These are phyloP conservation scores for Andrena chrysosceles DNA, from an alignment of 2,888 invertebrate species.

Conservation along the genomic window DNA sequence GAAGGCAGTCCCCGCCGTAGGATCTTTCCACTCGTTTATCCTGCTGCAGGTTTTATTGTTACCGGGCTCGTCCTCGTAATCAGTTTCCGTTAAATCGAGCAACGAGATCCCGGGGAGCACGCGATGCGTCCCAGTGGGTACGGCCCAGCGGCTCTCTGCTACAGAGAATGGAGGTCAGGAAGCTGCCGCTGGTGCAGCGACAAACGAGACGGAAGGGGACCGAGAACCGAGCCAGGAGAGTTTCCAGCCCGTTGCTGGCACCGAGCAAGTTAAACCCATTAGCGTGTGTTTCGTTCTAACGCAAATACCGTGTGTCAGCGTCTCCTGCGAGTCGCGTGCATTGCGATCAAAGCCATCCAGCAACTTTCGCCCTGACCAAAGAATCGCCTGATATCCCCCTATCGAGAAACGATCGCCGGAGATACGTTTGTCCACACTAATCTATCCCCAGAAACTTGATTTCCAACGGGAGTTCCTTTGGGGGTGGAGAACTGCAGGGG, in stretches of 20 bases:
- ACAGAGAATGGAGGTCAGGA: conserved; percentile 22
- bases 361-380: conserved; percentile 9
- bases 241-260: conserved; percentile 29
- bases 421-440: too few species aligned
- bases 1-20: background rate
- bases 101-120: conserved; percentile 20
- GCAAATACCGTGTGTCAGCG: conserved; percentile 44
- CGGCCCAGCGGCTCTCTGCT: background rate
- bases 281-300: conserved; percentile 48
- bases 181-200: background rate
- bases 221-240: conserved; percentile 20
- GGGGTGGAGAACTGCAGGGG: too few species aligned
- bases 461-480: too few species aligned
- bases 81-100: conserved; percentile 60
- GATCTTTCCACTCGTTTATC: conserved; percentile 34
- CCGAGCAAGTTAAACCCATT: conserved; percentile 56
- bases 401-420: background rate
- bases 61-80: conserved; percentile 39
- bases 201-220: conserved; percentile 21
- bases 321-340: conserved; percentile 12
- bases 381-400: background rate
- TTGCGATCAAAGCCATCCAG: conserved; percentile 25
- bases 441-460: too few species aligned
- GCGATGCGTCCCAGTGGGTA: conserved; percentile 36
- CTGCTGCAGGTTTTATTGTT: conserved; percentile 43